These are phyloP conservation scores for Antidorcas marsupialis DNA, from an alignment of 2,113 vertebrate genomes.

Conservation along the genomic window DNA sequence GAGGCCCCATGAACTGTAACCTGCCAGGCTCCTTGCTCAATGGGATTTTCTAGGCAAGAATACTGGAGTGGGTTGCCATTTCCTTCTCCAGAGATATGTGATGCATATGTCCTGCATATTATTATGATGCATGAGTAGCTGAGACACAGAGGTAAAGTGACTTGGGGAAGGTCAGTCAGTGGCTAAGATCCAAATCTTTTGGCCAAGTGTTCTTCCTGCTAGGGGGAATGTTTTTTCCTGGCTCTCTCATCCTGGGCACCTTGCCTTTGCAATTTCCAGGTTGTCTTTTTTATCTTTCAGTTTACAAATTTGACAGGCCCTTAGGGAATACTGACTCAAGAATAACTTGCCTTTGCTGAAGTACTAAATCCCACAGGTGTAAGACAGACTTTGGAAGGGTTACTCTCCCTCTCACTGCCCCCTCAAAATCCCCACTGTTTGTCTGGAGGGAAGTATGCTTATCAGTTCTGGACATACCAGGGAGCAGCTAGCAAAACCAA, in stretches of 20 bases:
- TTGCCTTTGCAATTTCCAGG: slow-evolving; percentile 42
- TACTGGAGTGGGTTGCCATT: neutral
- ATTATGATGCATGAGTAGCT: neutral
- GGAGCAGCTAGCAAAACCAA: slow-evolving; percentile 66
- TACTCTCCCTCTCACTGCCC: neutral
- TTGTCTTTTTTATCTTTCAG: slow-evolving; percentile 42
- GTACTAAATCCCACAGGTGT: slow-evolving; percentile 33
- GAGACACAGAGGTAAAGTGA: neutral
- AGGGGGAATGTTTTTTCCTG: neutral
- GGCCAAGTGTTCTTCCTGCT: neutral
- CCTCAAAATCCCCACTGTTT: neutral
- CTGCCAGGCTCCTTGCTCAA: neutral
- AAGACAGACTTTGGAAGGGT: neutral
- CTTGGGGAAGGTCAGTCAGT: neutral
- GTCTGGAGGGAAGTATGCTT: slow-evolving; percentile 59
- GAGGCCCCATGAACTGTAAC: neutral
- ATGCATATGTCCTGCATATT: neutral
- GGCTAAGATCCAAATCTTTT: neutral
- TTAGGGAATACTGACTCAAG: neutral
- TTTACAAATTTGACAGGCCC: slow-evolving; percentile 1
- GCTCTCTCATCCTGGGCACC: neutral
- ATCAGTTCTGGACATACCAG: slow-evolving; percentile 59
- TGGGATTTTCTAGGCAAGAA: neutral
- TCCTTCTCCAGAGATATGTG: neutral
- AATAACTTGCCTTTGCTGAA: slow-evolving; percentile 34